A percentile compares a stretch with the other conserved stretches of the same genome.
Conservation (phyloP, 2,888 invertebrate genomes). For the Priocnemis perturbator region DNA sequence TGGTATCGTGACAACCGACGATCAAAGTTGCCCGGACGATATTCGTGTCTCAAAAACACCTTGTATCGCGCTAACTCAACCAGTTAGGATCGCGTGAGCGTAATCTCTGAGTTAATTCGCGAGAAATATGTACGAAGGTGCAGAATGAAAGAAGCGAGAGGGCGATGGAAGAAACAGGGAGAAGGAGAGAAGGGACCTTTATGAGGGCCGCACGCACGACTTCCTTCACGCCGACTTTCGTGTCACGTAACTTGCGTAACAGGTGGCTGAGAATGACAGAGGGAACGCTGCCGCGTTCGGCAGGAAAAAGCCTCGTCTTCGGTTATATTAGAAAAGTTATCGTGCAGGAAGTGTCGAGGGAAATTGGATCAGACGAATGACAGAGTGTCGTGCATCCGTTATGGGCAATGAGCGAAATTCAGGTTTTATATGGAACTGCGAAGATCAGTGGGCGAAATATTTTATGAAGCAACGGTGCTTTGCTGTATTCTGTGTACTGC, state of each 20-base stretch:
- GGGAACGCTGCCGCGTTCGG: slow-evolving; percentile 12
- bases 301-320: slow-evolving; percentile 34
- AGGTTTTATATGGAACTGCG: too few species aligned
- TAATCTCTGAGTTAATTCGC: too few species aligned
- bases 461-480: too few species aligned
- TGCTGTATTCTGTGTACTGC: too few species aligned
- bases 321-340: slow-evolving; percentile 60
- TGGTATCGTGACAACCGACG: too few species aligned
- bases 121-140: too few species aligned
- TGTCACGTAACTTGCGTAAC: slow-evolving; percentile 53
- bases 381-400: slow-evolving; percentile 13
- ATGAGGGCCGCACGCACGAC: slow-evolving; percentile 45
- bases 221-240: slow-evolving; percentile 28
- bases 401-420: too few species aligned
- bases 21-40: too few species aligned
- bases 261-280: slow-evolving; percentile 44
- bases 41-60: too few species aligned
- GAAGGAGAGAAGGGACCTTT: slow-evolving; percentile 24
- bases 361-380: slow-evolving; percentile 42
- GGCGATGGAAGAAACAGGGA: not conserved
- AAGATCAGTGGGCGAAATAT: too few species aligned
- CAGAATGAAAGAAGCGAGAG: not conserved
- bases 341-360: slow-evolving; percentile 15
- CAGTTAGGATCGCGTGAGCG: too few species aligned
- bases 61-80: too few species aligned